Evolutionary conservation across 2,113 vertebrate species (phyloP), one percentile per base, ranked within the genome.

Genomic region (Podocnemis expansa): DNA sequence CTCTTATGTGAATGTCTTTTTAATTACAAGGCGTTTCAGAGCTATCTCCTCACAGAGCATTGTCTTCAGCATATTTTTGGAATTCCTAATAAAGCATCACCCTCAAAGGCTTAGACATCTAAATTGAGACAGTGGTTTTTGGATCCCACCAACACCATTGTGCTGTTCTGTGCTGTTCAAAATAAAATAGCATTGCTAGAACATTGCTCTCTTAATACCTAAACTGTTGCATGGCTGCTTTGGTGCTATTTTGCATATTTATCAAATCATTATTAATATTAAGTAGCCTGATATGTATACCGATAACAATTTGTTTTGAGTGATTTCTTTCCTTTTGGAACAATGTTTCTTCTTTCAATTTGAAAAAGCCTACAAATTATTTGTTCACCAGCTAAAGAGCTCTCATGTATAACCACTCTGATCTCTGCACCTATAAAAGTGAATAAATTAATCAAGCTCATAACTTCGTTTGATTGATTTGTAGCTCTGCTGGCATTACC

Each of bases 1-100:
- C 83, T 82, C 45, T 93, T 93, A 80, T 78, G 25, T 88, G 89
- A 95, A 85, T 73, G 88, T 34, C 49, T 91, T 47, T 63, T 95
- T 95, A 94, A 95, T 58, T 56, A 1, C 10, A 84, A 27, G 56
- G 11, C 10, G 93, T 90, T 88, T 22, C 17, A 84, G 91, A 60
- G 58, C 49, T 2, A 19, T 83, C 16, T 51, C 55, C 25, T 89
- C n/a, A 82, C 25, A 43, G 34, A 52, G 3, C 87, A 9, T 75
- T 89, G 17, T 60, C 47, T 82, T 87, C 79, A 78, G 88, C 22
- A 49, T 84, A 91, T 56, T 96, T 95, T 96, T 91, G 96, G 55
- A 93, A 91, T 83, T 47, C 45, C 19, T 95, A 60, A 84, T 82
- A 84, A 75, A 41, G 25, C 79, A 78, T 41, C 58, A 25, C 6